Evolutionary conservation across 2,888 invertebrate species (phyloP), one percentile per base, ranked within the genome.

Genomic region (Drosophila neutralis): DNA sequence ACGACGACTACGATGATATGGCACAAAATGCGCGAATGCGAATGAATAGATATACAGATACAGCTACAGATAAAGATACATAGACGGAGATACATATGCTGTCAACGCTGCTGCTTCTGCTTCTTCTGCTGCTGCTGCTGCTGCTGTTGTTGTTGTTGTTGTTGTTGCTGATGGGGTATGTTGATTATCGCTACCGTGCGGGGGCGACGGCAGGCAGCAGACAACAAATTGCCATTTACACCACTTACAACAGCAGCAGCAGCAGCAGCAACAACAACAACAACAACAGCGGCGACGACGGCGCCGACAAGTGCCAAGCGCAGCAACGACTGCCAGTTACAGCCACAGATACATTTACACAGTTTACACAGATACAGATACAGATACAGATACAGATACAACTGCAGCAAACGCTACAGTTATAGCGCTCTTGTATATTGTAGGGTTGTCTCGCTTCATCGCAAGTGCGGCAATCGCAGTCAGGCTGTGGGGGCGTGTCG

Each of bases 201-300:
- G 82, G 85, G 85, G 84, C 84, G 80, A 76, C 65, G 74, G 52
- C 67, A 51, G 62, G 54, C 76, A 69, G 53, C 82, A 67, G 73
- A 82, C 82, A 89, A 82, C 83, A 90, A 87, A 90, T 87, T 87
- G 90, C 87, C 88, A 90, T 90, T 86, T 90, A 86, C 90, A 86
- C 86, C 91, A 87, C 87, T 87, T 89, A 82, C 89, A 80, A 73
- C 79, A 63, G 76, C 80, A 73, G 61, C 68, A 63, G 68, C 71
- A 62, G 49, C 63, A 73, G 33, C 61, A 65, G 21, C 62, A 24
- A 2, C 24, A 27, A 2, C 27, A 49, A 45, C 68, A 61, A 31
- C 56, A 49, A 42, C 42, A 63, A 27, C 67, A 21, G 24, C 69
- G 24, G 15, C 79, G n/a, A 40, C 70, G 67, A 52, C 64, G 52